Evolutionary conservation across 2,888 invertebrate genomes (phyloP).

Genomic region (Euproctis similis): DNA sequence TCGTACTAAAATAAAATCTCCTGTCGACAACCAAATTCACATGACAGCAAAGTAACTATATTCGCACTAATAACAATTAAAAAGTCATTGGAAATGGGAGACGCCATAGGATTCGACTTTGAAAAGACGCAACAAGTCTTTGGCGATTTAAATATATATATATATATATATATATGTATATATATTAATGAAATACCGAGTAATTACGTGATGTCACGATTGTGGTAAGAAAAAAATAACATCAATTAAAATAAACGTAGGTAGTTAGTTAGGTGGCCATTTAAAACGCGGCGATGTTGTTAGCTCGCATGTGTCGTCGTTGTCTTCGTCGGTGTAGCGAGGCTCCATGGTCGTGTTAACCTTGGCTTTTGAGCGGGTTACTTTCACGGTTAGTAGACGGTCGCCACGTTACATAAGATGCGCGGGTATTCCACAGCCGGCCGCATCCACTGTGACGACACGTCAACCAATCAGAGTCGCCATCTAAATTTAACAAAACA

Average conservation of each 20-base stretch:
- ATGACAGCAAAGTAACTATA: no score
- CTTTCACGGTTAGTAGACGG: conserved; percentile 76
- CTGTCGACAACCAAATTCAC: no score
- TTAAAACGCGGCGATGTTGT: conserved; percentile 42
- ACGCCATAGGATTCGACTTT: no score
- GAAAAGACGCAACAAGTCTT: no score
- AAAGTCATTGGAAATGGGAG: no score
- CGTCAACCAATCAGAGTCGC: conserved; percentile 38
- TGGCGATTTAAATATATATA: no score
- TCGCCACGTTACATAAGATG: conserved; percentile 66
- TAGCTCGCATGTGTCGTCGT: conserved; percentile 62
- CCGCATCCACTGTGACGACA: conserved; percentile 62
- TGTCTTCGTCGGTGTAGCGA: no score
- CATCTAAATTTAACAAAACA: no score
- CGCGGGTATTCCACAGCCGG: conserved; percentile 34
- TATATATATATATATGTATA: no score
- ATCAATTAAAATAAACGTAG: conserved; percentile 42
- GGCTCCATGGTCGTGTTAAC: conserved; percentile 66
- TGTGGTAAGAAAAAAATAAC: conserved; percentile 52
- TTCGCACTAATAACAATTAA: no score
- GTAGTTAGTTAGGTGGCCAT: conserved; percentile 5
- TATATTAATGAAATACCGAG: conserved; percentile 33
- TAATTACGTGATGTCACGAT: conserved; percentile 58
- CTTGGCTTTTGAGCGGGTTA: conserved; percentile 75
- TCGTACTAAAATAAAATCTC: no score